A percentile compares a stretch with the other conserved stretches of the same genome.
Conservation (phyloP, 2,113 vertebrate species). For the Triplophysa rosa region DNA sequence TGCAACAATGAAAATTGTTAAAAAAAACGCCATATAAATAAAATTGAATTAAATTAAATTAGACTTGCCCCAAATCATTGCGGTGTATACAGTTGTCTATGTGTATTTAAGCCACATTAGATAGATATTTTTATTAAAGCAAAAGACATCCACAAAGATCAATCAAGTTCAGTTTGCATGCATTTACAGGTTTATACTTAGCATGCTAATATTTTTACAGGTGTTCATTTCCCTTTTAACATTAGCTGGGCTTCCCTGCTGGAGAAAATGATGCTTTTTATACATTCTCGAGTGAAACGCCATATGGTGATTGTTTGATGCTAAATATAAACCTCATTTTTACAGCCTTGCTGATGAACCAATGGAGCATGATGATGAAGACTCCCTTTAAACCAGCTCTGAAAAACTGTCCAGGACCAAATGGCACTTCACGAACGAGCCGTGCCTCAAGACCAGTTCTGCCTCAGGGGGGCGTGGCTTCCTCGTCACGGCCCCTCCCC, state of each 20-base stretch:
- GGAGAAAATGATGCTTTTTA: not conserved
- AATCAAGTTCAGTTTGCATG: not conserved
- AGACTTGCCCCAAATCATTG: too few relatives aligned
- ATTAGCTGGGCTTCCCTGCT: not conserved
- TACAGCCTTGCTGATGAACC: conserved; percentile 70
- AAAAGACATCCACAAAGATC: too few relatives aligned
- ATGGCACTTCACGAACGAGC: conserved; percentile 51
- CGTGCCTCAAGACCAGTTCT: conserved; percentile 54
- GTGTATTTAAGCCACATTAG: too few relatives aligned
- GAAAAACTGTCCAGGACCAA: conserved; percentile 46
- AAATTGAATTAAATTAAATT: too few relatives aligned
- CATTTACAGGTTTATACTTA: not conserved
- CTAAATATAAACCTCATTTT: not conserved
- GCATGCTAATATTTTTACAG: conserved; percentile 8
- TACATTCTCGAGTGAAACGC: not conserved
- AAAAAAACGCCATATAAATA: too few relatives aligned
- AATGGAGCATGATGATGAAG: conserved; percentile 70
- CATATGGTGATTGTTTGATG: not conserved
- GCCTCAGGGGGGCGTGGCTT: conserved; percentile 43
- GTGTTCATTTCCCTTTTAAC: not conserved
- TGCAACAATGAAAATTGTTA: too few relatives aligned
- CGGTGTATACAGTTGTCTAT: too few relatives aligned
- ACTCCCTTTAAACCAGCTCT: conserved; percentile 66
- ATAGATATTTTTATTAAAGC: too few relatives aligned
- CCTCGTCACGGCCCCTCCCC: conserved; percentile 28